Evolutionary conservation across 2,888 invertebrate species (phyloP).

Genomic region (Trissoscelio sp.): DNA sequence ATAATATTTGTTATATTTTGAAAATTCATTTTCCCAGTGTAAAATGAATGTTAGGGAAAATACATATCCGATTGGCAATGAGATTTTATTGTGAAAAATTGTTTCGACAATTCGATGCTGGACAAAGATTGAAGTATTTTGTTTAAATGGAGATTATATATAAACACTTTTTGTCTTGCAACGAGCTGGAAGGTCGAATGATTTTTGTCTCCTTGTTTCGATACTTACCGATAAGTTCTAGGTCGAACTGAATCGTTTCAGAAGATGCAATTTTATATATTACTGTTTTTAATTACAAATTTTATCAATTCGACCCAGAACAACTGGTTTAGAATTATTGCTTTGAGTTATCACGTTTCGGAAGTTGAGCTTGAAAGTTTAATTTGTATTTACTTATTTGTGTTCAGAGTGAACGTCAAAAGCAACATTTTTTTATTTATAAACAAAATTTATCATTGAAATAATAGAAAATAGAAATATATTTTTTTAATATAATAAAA

Average conservation of each 20-base stretch:
- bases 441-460: neutral
- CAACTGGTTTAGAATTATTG: neutral
- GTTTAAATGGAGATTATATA: constrained; percentile 14
- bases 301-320: neutral
- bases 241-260: neutral
- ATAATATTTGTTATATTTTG: neutral
- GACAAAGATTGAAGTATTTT: neutral
- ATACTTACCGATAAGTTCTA: neutral
- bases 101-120: neutral
- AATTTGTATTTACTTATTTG: neutral
- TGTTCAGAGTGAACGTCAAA: too few species aligned
- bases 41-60: neutral
- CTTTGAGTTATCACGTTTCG: neutral
- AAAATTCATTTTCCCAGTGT: neutral
- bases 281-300: neutral
- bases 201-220: neutral
- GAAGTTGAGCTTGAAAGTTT: neutral
- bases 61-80: constrained; percentile 9
- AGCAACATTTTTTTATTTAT: neutral
- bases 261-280: too few species aligned
- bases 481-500: constrained; percentile 24
- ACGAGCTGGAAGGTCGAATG: neutral
- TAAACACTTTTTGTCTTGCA: neutral
- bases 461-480: neutral
- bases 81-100: neutral